Evolutionary conservation across 1,140 invertebrate species (phyloP), one percentile per base, ranked within the genome.

Genomic region (Teleogryllus occipitalis): DNA sequence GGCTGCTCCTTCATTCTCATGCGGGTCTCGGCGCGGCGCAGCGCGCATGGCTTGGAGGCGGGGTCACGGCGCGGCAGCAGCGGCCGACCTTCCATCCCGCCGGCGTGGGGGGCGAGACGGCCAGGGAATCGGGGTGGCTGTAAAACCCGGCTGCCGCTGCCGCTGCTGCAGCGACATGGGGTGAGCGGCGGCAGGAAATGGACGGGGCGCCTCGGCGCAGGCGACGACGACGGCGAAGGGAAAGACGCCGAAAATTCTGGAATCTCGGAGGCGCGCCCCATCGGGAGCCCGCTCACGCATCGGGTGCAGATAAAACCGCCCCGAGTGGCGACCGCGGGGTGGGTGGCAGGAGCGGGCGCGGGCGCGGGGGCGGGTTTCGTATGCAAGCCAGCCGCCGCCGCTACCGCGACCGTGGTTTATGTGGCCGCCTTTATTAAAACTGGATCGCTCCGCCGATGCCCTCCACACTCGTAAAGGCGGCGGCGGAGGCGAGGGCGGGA

Each of bases 381-480:
- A 65, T 65, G 54, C 54, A 65, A 65, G 54, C 10, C 54, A 65
- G 54, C 10, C 10, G 54, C 54, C 54, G 10, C 18, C 54, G 54
- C 54, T 7, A 39, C 27, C 27, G 27, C 27, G 27, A 39, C 54
- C 18, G 54, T 18, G 54, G 54, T 65, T 65, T 65, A 65, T 65
- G 54, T 65, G 54, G 54, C 54, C 54, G 54, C 54, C 54, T 65
- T 65, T 65, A 65, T 65, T 65, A 65, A 65, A 65, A 65, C 54
- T 65, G 54, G 54, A 65, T 65, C 54, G 54, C 54, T 65, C 54
- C 54, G 10, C 54, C 54, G 54, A 65, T 65, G 54, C 54, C 54
- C 54, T 39, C 54, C 18, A 18, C 10, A 65, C 54, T 65, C 54
- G 54, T 65, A 65, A 65, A 7, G 10, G 2, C 2, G 18, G 54